These are phyloP conservation scores for Rotaria magnacalcarata DNA, from an alignment of 2,888 invertebrate genomes.

Conservation along the genomic window DNA sequence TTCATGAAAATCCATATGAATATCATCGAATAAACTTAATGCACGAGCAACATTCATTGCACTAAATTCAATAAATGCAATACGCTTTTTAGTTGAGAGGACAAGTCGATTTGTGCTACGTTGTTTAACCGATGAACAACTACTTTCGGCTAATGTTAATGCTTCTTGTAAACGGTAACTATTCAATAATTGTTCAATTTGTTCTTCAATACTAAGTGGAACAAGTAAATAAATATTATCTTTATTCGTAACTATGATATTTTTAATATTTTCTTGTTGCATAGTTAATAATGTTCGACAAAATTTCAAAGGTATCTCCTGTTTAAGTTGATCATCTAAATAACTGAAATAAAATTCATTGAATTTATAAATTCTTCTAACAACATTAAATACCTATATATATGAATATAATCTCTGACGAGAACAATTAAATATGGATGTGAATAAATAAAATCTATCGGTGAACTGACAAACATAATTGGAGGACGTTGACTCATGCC, in stretches of 20 bases:
- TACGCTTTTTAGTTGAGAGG: neutral
- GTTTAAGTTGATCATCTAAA: constrained; percentile 21
- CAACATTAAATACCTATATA: neutral
- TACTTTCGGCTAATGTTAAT: constrained; percentile 31
- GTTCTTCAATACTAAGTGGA: neutral
- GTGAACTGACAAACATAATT: neutral
- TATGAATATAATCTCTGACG: neutral
- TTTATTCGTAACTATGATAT: neutral
- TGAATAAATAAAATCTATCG: neutral
- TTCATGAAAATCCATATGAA: neutral
- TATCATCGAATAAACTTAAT: neutral
- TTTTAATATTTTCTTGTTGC: neutral
- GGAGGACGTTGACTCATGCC: constrained; percentile 5
- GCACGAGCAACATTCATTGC: constrained; percentile 22
- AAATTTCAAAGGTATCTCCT: neutral
- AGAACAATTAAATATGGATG: constrained; percentile 23
- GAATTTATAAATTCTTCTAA: neutral
- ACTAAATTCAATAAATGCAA: neutral
- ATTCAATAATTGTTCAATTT: constrained; percentile 12
- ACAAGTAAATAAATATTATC: constrained; percentile 1
- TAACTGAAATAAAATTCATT: neutral
- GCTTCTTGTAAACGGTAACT: constrained; percentile 24
- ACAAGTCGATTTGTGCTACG: neutral
- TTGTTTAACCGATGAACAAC: neutral
- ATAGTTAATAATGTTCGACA: neutral